Conservation (phyloP, 2,888 invertebrate species). For the Andrena flavipes region DNA sequence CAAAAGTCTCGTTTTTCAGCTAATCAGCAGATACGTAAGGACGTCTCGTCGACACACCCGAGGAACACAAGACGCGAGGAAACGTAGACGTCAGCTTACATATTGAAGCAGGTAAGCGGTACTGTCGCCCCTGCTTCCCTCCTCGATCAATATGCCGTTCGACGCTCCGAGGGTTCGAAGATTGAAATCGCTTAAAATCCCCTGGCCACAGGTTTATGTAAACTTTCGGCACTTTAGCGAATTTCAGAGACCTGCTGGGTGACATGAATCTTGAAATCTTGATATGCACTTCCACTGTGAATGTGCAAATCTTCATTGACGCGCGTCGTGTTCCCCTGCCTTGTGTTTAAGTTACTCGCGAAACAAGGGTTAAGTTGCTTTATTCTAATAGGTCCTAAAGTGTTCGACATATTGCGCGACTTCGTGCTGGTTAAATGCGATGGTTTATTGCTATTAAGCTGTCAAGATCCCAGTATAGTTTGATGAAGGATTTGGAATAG, state of each 20-base stretch:
- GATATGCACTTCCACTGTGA: not conserved
- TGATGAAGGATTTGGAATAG: no score
- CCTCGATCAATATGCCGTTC: slow-evolving; percentile 57
- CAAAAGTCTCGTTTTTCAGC: slow-evolving; percentile 67
- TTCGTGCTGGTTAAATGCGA: no score
- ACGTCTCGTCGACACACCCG: slow-evolving; percentile 50
- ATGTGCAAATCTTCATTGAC: not conserved
- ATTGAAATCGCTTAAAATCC: slow-evolving; percentile 33
- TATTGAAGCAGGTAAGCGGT: slow-evolving; percentile 45
- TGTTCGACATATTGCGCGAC: no score
- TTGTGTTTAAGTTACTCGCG: no score
- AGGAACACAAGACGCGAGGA: slow-evolving; percentile 41
- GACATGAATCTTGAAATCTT: not conserved
- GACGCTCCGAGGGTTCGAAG: slow-evolving; percentile 15
- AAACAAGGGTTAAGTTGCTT: no score
- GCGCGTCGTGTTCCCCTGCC: not conserved
- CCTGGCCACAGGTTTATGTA: slow-evolving; percentile 24
- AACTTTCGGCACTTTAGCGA: slow-evolving; percentile 41
- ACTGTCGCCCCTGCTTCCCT: slow-evolving; percentile 10
- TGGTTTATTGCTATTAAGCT: no score
- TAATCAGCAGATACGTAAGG: slow-evolving; percentile 63
- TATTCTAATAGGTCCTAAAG: no score
- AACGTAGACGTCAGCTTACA: slow-evolving; percentile 53
- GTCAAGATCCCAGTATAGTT: no score
- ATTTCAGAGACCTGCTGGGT: not conserved